Evolutionary conservation across 2,113 vertebrate genomes (phyloP).

Genomic region (Piprites chloris): DNA sequence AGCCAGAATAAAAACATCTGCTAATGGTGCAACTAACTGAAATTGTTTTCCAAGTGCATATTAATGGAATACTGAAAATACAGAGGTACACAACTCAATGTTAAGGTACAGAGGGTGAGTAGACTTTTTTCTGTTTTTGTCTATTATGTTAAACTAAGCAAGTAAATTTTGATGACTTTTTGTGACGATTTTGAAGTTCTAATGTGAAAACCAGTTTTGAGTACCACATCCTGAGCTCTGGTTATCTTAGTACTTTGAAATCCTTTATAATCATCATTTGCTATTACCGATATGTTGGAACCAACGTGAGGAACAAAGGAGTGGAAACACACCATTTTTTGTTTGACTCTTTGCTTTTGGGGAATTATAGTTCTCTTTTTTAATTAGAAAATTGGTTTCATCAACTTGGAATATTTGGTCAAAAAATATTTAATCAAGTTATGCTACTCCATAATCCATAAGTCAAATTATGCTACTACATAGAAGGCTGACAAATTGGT

Average conservation of each 20-base stretch:
- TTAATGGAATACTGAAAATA: not conserved
- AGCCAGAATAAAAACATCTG: not conserved
- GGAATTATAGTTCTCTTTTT: not conserved
- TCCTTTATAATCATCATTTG: not conserved
- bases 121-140: not conserved
- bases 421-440: not conserved
- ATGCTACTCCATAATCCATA: not conserved
- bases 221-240: not conserved
- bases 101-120: not conserved
- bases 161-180: not conserved
- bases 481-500: not conserved
- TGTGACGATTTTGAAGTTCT: not conserved
- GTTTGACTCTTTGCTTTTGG: not conserved
- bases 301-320: not conserved
- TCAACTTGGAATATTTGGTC: not conserved
- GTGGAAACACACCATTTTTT: fast-evolving
- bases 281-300: not conserved
- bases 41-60: not conserved
- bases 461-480: not conserved
- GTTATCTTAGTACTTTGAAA: not conserved
- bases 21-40: not conserved
- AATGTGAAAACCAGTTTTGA: not conserved
- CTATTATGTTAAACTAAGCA: not conserved
- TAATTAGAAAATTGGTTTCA: not conserved
- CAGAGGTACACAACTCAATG: not conserved